Percentiles rank a stretch among this genome's conserved stretches.
phyloP scores from a whole-genome alignment of 2,888 invertebrate genomes.

The Tipula helvola region DNA sequence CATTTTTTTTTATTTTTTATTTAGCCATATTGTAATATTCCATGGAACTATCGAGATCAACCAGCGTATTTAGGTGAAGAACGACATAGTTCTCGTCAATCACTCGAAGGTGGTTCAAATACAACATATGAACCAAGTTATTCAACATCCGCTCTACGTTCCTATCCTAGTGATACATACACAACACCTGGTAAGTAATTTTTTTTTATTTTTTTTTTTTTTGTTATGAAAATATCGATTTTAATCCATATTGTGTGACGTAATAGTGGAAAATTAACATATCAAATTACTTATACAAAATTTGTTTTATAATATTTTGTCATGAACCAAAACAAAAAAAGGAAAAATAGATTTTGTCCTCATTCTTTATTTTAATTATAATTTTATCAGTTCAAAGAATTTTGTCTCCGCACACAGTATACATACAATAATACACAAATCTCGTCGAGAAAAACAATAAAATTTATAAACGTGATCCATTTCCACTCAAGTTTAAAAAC shows the following conservation, averaged over 20 bases:
- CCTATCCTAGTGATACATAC: slow-evolving; percentile 34
- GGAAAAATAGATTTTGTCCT: not conserved
- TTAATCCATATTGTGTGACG: not conserved
- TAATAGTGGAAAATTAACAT: not conserved
- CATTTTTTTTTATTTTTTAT: not conserved
- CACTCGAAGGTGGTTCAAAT: slow-evolving; percentile 36
- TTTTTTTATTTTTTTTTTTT: not conserved
- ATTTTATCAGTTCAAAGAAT: not conserved
- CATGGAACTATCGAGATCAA: slow-evolving; percentile 36
- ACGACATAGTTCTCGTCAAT: slow-evolving; percentile 34
- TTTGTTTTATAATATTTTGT: not conserved
- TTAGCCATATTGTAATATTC: slow-evolving; percentile 18
- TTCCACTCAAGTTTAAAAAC: not conserved
- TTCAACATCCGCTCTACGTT: slow-evolving; percentile 33
- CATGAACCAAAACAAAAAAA: not conserved
- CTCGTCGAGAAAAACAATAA: not conserved
- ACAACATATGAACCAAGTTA: slow-evolving; percentile 27
- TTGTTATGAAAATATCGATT: not conserved
- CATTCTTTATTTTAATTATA: not conserved
- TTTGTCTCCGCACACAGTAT: not conserved
- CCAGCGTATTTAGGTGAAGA: slow-evolving; percentile 28
- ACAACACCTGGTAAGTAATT: slow-evolving; percentile 31
- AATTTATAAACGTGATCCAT: not conserved
- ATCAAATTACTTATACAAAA: not conserved
- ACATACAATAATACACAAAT: not conserved